Evolutionary conservation across 1,140 invertebrate genomes (phyloP).

Genomic region (Zaprionus kolodkinae): DNA sequence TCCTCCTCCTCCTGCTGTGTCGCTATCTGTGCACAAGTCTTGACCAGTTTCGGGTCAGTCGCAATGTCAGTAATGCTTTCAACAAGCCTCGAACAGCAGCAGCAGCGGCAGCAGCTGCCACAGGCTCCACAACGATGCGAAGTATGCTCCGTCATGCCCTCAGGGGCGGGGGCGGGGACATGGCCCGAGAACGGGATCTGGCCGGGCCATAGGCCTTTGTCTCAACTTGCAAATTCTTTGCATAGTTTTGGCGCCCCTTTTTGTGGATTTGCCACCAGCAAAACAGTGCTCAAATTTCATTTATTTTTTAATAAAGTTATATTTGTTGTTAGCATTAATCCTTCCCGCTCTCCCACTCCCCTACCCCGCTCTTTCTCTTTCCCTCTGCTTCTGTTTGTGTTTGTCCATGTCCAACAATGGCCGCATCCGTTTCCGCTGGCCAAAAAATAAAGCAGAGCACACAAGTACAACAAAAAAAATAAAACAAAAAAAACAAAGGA

Average conservation of each 20-base stretch:
- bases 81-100: conserved; percentile 41
- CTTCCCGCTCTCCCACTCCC: conserved; percentile 20
- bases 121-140: conserved; percentile 58
- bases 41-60: conserved; percentile 55
- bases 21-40: conserved; percentile 37
- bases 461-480: conserved; percentile 21
- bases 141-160: conserved; percentile 42
- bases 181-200: neutral
- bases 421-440: conserved; percentile 73
- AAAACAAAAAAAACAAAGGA: conserved; percentile 34
- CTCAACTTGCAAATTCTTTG: conserved; percentile 58
- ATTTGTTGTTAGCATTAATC: conserved; percentile 79
- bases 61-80: conserved; percentile 47
- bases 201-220: conserved; percentile 30
- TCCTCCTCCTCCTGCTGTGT: neutral
- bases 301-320: conserved; percentile 83
- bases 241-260: conserved; percentile 60
- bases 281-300: conserved; percentile 71
- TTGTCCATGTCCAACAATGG: conserved; percentile 75
- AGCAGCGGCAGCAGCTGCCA: conserved; percentile 15
- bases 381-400: conserved; percentile 49
- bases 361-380: neutral
- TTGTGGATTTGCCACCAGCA: conserved; percentile 21
- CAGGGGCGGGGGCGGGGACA: too few relatives aligned
- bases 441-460: conserved; percentile 19